Evolutionary conservation across 2,797 vertebrate species (phyloP), one percentile per base, ranked within the genome.

Genomic region (Varecia variegata): DNA sequence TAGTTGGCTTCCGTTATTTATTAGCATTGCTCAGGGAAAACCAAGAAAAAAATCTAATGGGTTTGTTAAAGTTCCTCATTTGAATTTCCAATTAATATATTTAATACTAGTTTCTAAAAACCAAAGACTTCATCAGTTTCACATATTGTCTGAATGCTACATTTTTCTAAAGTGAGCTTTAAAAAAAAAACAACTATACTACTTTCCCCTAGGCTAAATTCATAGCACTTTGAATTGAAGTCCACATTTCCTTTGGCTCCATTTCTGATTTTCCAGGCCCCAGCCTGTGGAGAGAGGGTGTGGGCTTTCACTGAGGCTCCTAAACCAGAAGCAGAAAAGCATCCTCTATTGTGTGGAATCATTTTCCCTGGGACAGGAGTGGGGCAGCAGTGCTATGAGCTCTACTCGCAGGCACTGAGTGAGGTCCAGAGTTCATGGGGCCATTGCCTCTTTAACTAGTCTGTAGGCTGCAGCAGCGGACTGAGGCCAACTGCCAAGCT

Each of bases 201-300:
- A 70, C 81, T 94, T 77, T 11, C 38, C 21, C 18, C 25, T 3
- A n/a, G 38, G 9, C 73, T 83, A 68, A 74, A 88, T 73, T 89
- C 45, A 82, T 0, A 89, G 80, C 50, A 60, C 77, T 94, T 54
- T 21, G n/a, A 87, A 32, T 87, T 54, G 85, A 85, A 83, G 76
- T 14, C 15, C 58, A 56, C 38, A n/a, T 94, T 92, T 95, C 65
- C 79, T 76, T 83, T 90, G 97, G 77, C 83, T 95, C 70, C 7
- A 4, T 58, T 89, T 94, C 94, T 79, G 88, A 65, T n/a, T 96
- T 96, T 94, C 95, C 96, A 71, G 38, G 56, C 50, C 62, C 54
- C 9, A 23, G 32, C 43, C 85, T 83, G 79, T 86, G 38, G 88
- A 82, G 54, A 73, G 11, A 94, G 93, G 67, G 70, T 35, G 50